phyloP scores from a whole-genome alignment of 2,888 invertebrate genomes.

The Microchrysa polita region DNA sequence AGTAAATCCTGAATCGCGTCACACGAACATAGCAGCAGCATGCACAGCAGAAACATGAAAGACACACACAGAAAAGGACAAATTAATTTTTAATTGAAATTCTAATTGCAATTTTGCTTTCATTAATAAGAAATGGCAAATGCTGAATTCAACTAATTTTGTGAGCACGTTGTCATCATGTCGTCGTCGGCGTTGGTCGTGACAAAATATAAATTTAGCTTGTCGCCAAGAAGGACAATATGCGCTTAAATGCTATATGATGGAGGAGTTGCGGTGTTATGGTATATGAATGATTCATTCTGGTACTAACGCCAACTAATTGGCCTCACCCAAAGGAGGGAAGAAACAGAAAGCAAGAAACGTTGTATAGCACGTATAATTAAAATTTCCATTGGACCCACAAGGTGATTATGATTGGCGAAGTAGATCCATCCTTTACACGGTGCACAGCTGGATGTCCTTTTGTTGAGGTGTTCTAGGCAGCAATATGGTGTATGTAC shows the following conservation, averaged over 20 bases:
- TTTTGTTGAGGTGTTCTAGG: neutral
- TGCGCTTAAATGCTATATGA: conserved; percentile 34
- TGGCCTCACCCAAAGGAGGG: conserved; percentile 4
- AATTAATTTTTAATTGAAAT: conserved; percentile 43
- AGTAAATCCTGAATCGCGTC: conserved; percentile 81
- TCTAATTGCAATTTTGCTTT: conserved; percentile 38
- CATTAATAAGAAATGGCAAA: conserved; percentile 33
- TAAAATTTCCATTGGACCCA: conserved; percentile 34
- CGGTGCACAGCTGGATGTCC: neutral
- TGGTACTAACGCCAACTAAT: conserved; percentile 7
- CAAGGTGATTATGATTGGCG: conserved; percentile 6
- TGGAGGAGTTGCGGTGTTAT: conserved; percentile 10
- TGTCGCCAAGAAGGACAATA: neutral
- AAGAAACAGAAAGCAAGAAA: conserved; percentile 10
- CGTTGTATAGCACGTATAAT: conserved; percentile 10
- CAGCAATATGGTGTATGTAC: too few species aligned
- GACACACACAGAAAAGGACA: neutral
- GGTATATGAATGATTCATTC: conserved; percentile 37
- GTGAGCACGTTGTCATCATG: neutral
- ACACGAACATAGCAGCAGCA: neutral
- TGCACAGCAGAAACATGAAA: conserved; percentile 11
- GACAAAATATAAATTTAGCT: neutral
- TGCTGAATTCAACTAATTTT: conserved; percentile 35
- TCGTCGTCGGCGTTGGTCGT: neutral
- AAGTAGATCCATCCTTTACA: neutral